These are phyloP conservation scores for Eulemur mongoz DNA, from an alignment of 2,797 vertebrate species.

Conservation along the genomic window DNA sequence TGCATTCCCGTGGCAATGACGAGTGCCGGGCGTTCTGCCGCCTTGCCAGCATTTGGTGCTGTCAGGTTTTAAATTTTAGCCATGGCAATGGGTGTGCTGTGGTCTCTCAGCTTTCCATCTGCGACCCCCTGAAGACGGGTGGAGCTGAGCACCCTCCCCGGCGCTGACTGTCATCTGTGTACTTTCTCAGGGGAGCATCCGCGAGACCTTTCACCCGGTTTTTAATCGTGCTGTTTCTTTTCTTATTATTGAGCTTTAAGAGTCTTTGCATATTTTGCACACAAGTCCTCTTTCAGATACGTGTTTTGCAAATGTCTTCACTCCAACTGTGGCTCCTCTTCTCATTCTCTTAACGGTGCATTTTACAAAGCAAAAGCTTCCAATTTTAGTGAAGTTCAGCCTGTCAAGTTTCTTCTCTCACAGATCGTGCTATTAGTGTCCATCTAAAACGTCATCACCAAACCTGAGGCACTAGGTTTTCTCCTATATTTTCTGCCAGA, in stretches of 20 bases:
- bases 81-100: no score
- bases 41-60: not conserved
- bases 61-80: not conserved
- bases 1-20: accelerated
- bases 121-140: accelerated
- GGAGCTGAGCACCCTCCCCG: accelerated
- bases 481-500: not conserved
- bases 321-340: no score
- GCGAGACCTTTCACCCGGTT: not conserved
- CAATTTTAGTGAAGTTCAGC: not conserved
- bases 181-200: not conserved
- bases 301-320: accelerated
- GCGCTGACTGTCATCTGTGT: accelerated
- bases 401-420: not conserved
- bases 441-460: not conserved
- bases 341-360: not conserved
- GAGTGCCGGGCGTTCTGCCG: accelerated
- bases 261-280: not conserved
- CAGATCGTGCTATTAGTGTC: no score
- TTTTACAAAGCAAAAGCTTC: not conserved
- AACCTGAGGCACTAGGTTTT: not conserved
- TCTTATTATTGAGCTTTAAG: not conserved
- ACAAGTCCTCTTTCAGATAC: accelerated
- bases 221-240: not conserved
- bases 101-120: not conserved